phyloP scores from a whole-genome alignment of 1,140 invertebrate species.

The Cherax quadricarinatus region DNA sequence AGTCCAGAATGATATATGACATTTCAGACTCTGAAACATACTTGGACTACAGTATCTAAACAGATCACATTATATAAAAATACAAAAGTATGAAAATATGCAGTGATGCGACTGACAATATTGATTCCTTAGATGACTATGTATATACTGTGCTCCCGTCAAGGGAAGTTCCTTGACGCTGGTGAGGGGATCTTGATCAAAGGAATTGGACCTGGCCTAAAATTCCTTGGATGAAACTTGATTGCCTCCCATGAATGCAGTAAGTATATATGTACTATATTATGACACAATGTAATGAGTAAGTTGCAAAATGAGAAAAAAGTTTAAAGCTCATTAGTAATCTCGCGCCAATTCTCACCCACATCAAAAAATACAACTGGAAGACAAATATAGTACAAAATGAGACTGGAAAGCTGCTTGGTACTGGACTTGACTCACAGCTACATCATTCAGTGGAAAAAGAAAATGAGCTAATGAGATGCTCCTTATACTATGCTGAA shows the following conservation, averaged over 20 bases:
- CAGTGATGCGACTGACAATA: not conserved
- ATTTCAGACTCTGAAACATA: not conserved
- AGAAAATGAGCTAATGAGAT: too few species aligned
- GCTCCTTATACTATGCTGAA: too few species aligned
- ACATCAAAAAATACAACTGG: not conserved
- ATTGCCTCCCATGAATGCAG: too few species aligned
- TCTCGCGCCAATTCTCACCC: not conserved
- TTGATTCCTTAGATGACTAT: conserved; percentile 1
- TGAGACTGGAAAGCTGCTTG: not conserved
- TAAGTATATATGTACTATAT: not conserved
- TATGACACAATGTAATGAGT: conserved; percentile 12
- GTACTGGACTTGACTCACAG: too few species aligned
- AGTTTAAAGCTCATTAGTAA: conserved; percentile 46
- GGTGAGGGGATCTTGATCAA: too few species aligned
- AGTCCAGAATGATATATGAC: not conserved
- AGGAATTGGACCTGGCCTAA: too few species aligned
- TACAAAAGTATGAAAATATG: conserved; percentile 33
- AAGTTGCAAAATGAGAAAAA: conserved; percentile 15
- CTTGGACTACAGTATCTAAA: not conserved
- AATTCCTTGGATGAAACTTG: too few species aligned
- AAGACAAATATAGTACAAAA: conserved; percentile 42
- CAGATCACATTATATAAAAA: conserved; percentile 37
- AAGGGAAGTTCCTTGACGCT: too few species aligned
- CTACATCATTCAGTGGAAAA: too few species aligned
- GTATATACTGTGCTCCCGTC: not conserved